Evolutionary conservation across 2,888 invertebrate species (phyloP), one percentile per base, ranked within the genome.

Genomic region (Keiferia lycopersicella): DNA sequence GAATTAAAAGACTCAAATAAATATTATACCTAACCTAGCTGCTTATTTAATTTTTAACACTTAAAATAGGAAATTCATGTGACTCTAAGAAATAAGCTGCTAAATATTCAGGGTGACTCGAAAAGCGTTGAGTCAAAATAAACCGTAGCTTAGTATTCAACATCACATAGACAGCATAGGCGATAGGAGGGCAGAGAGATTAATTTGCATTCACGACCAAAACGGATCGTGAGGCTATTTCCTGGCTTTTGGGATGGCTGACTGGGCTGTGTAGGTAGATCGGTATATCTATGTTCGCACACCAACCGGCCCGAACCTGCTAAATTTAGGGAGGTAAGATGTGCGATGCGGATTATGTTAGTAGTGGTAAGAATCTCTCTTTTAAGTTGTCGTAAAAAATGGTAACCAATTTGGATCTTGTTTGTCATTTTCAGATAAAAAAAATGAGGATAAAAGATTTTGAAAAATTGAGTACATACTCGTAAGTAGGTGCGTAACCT

Each of bases 161-260:
- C 74, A 73, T 78, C 76, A 74, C 74, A 77, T 62, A 80, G 80
- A 80, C 77, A 78, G 75, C 72, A 71, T 74, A 71, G 73, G 68
- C 79, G 78, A 80, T 81, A 77, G 76, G 30, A 34, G 51, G 74
- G 75, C 73, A 73, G 78, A 75, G 80, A 84, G 84, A 84, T 88
- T 86, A 87, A 88, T 88, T 88, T 87, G 84, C 88, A 88, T 88
- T 87, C 86, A 84, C 81, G 80, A 81, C 84, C 85, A 78, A 83
- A 86, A 85, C 82, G 82, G 87, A 83, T 86, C 87, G 87, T 83
- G 85, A 80, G 80, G 83, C 84, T 84, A 86, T 88, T 87, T 81
- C 84, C 79, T 74, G 79, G 80, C 78, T 79, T 78, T 82, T 82
- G 79, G 79, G 78, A 83, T 89, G 88, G 86, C 45, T 4, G 45